Evolutionary conservation across 2,888 invertebrate genomes (phyloP).

Genomic region (Ophion ellenae): DNA sequence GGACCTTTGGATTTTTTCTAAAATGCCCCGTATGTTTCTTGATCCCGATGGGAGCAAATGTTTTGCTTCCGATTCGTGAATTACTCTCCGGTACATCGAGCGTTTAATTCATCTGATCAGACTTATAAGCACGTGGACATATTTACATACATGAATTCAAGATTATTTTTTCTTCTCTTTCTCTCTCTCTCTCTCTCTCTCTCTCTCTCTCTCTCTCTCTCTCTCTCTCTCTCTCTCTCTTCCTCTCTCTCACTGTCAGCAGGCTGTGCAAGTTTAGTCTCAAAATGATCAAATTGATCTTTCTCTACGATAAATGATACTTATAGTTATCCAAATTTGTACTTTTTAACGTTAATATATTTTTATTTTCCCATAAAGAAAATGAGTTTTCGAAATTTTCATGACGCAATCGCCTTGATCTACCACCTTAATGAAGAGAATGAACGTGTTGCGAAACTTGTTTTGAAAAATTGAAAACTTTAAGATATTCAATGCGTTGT

Average conservation of each 20-base stretch:
- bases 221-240: background rate
- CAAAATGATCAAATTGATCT: background rate
- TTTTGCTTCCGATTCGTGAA: slow-evolving; percentile 53
- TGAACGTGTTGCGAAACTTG: slow-evolving; percentile 3
- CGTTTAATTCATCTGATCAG: slow-evolving; percentile 62
- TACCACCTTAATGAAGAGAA: background rate
- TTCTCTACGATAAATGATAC: background rate
- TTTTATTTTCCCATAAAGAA: background rate
- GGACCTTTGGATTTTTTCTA: background rate
- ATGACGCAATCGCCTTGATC: background rate
- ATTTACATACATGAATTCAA: background rate
- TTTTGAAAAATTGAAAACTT: slow-evolving; percentile 22
- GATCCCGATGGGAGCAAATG: slow-evolving; percentile 34
- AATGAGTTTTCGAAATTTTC: background rate
- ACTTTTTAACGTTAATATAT: background rate
- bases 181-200: background rate
- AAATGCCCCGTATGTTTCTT: slow-evolving; percentile 16
- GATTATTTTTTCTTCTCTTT: slow-evolving; percentile 1
- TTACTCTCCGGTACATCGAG: slow-evolving; percentile 46
- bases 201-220: background rate
- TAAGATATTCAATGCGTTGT: slow-evolving; percentile 9
- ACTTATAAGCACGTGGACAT: background rate
- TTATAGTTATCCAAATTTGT: background rate
- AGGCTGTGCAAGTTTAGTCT: background rate
- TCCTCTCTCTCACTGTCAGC: background rate